Evolutionary conservation across 2,888 invertebrate species (phyloP), one percentile per base, ranked within the genome.

Genomic region (Dimorphilus gyrociliatus): DNA sequence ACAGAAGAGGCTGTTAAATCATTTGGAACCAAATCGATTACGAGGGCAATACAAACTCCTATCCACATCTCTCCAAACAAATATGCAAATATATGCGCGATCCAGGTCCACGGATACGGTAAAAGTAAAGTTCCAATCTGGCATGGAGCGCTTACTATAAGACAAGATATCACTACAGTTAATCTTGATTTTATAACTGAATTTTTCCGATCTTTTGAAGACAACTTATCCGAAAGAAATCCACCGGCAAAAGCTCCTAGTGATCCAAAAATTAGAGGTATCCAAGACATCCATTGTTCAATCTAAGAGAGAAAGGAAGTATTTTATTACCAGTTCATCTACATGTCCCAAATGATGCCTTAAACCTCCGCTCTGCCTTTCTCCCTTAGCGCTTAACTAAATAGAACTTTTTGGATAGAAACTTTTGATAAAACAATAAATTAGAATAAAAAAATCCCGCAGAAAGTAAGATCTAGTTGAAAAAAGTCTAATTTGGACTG

Each of bases 21-120:
- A 10, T 38, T 25, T 4, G 50, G 47, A n/a, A 49, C 45, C 5
- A 50, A 37, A 32, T 51, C 51, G 10, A 51, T 43, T 6, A 51
- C 37, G 3, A 51, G 45, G 8, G 51, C 46, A 13, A 48, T 34
- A 14, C 45, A 44, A 1, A 51, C 46, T 5, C 46, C 40, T 4
- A 51, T 44, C 51, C 51, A 51, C 46, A 50, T 51, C 29, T 51
- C 51, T 18, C 48, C 48, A 23, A 38, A 24, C 23, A 38, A 12
- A 23, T 30, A 34, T 3, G 29, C 38, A 3, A 24, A 21, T n/a
- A 38, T 37, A 16, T 38, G 36, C 25, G 23, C 23, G 25, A 37
- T 23, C n/a, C 28, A 34, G 12, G 30, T 27, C 32, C 31, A 38
- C 6, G 36, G 37, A 30, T 30, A 30, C 4, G 36, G 34, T 2